Evolutionary conservation across 2,888 invertebrate genomes (phyloP), one percentile per base, ranked within the genome.

Genomic region (Campaea margaritaria): DNA sequence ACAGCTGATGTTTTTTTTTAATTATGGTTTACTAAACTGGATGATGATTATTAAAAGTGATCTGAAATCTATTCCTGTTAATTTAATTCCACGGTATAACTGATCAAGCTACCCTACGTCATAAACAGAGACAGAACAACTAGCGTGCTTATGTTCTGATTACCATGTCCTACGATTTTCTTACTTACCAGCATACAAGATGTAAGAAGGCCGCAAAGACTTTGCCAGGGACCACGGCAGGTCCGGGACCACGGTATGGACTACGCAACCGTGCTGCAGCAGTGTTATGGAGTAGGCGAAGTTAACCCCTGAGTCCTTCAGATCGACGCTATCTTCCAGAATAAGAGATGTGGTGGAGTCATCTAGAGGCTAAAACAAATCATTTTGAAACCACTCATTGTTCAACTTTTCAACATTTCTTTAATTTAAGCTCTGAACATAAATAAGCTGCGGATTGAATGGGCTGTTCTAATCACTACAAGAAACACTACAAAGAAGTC

Each of bases 201-300:
- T 94, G 82, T 97, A 97, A 0, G 96, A 95, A 0, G 97, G 97
- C 44, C 96, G 93, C 73, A 97, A 91, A 0, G 95, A 91, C 81
- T 96, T 96, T 2, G 97, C 97, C 65, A 95, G 93, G 0, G 94
- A 93, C 96, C 96, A 97, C 0, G 96, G 95, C 70, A 97, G 94
- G 55, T 96, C 96, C 0, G 97, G 96, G 73, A 97, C 94, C 12
- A 96, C 96, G 72, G 96, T 96, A 81, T 97, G 97, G 15, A 97
- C 94, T 34, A 97, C 96, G 73, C 96, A 96, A 14, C 97, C 96
- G 76, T 97, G 97, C 76, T 97, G 97, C 58, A 97, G 88, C 62
- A 97, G 86, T 0, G 97, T 97, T 9, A 97, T 95, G 0, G 97
- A 96, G 80, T 97, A 97, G 1, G 97, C 97, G 82, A 97, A 96